phyloP scores from a whole-genome alignment of 2,888 invertebrate genomes.

The Pyrrhosoma nymphula region DNA sequence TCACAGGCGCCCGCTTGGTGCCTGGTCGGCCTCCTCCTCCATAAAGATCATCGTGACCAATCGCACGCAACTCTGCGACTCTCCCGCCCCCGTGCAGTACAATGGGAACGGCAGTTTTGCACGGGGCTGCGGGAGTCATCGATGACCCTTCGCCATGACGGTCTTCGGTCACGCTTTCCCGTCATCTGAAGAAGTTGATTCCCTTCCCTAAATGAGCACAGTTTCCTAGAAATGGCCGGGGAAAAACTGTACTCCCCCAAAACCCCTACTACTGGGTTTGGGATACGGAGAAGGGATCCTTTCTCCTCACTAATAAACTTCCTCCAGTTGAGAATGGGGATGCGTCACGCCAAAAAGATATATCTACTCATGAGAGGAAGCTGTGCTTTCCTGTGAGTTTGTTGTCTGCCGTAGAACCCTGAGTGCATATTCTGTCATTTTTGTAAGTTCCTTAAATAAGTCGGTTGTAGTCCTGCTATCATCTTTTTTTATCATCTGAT shows the following conservation, averaged over 20 bases:
- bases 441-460: too few species aligned
- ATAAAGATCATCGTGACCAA: background rate
- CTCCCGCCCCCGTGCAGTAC: background rate
- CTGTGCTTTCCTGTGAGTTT: background rate
- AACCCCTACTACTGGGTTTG: background rate
- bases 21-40: background rate
- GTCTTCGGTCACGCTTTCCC: background rate
- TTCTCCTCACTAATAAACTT: too few species aligned
- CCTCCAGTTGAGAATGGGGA: background rate
- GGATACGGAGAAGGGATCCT: background rate
- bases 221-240: background rate
- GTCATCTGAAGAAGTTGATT: background rate
- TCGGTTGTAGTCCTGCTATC: too few species aligned
- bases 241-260: background rate
- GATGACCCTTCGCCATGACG: background rate
- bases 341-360: background rate
- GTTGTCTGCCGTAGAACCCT: background rate
- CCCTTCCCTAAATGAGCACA: background rate
- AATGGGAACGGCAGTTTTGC: background rate
- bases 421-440: too few species aligned
- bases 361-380: background rate
- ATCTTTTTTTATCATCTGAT: too few species aligned
- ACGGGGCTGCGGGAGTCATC: background rate
- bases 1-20: background rate
- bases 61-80: background rate